A percentile compares a stretch with the other conserved stretches of the same genome.
phyloP scores from a whole-genome alignment of 2,113 vertebrate genomes.

The Bufo bufo region DNA sequence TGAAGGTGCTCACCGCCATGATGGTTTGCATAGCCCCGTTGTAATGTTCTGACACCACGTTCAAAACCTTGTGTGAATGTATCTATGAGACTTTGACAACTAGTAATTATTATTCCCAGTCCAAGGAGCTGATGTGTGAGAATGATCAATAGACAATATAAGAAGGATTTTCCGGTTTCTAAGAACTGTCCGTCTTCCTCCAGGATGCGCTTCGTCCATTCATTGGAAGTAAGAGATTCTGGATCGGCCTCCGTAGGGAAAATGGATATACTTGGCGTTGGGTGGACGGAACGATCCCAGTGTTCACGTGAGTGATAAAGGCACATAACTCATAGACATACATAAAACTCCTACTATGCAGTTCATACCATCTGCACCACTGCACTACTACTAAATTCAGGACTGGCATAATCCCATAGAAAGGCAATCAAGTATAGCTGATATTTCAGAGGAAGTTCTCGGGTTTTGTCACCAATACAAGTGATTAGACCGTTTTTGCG shows the following conservation, averaged over 20 bases:
- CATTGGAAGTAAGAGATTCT: constrained; percentile 30
- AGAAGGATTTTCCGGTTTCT: not conserved
- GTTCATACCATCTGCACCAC: not conserved
- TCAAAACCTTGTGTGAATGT: too few relatives aligned
- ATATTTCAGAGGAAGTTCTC: too few relatives aligned
- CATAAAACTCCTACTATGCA: not conserved
- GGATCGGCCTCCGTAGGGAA: constrained; percentile 20
- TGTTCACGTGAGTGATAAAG: constrained; percentile 27
- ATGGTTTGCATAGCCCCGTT: too few relatives aligned
- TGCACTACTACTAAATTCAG: too few relatives aligned
- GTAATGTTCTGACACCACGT: too few relatives aligned
- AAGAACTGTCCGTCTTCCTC: not conserved
- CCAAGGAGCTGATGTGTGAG: not conserved
- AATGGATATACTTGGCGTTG: constrained; percentile 3
- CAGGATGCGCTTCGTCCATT: not conserved
- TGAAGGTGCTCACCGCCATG: too few relatives aligned
- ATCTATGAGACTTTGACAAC: too few relatives aligned
- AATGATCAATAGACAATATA: not conserved
- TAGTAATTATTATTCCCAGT: too few relatives aligned
- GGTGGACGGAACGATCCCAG: constrained; percentile 13
- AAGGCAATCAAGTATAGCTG: too few relatives aligned
- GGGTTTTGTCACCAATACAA: too few relatives aligned
- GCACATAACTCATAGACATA: not conserved
- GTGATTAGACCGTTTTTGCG: too few relatives aligned
- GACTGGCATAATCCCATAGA: too few relatives aligned